Conservation (phyloP, 2,888 invertebrate genomes). For the Rhogogaster chlorosoma region DNA sequence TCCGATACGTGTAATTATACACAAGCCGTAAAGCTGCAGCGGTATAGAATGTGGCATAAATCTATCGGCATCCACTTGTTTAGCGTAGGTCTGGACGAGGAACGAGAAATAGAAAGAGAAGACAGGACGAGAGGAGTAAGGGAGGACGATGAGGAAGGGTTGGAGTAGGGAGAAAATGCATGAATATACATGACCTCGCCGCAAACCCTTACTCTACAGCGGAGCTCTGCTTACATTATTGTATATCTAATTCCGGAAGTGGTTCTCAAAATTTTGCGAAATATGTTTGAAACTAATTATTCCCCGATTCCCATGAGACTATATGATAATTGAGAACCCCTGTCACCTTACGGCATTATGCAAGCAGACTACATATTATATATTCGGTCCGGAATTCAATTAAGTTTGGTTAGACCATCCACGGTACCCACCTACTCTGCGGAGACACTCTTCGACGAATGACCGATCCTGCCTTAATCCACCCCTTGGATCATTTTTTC, state of each 20-base stretch:
- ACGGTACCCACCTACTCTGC: slow-evolving; percentile 51
- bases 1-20: background rate
- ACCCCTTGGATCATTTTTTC: background rate
- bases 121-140: slow-evolving; percentile 61
- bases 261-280: slow-evolving; percentile 74
- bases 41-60: slow-evolving; percentile 66
- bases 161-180: slow-evolving; percentile 72
- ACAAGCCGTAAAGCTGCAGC: slow-evolving; percentile 62
- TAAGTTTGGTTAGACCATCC: slow-evolving; percentile 77
- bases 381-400: slow-evolving; percentile 78
- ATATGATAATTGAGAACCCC: slow-evolving; percentile 65
- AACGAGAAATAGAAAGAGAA: slow-evolving; percentile 26
- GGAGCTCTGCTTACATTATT: slow-evolving; percentile 78
- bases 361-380: slow-evolving; percentile 78
- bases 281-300: slow-evolving; percentile 43
- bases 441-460: slow-evolving; percentile 19
- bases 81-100: slow-evolving; percentile 56
- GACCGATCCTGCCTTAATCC: background rate
- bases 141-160: slow-evolving; percentile 80
- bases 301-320: slow-evolving; percentile 12
- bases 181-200: slow-evolving; percentile 78
- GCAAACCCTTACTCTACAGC: slow-evolving; percentile 77
- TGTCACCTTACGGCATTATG: slow-evolving; percentile 75
- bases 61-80: slow-evolving; percentile 72
- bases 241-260: slow-evolving; percentile 77